Evolutionary conservation across 2,888 invertebrate species (phyloP), one percentile per base, ranked within the genome.

Genomic region (Stramonita haemastoma): DNA sequence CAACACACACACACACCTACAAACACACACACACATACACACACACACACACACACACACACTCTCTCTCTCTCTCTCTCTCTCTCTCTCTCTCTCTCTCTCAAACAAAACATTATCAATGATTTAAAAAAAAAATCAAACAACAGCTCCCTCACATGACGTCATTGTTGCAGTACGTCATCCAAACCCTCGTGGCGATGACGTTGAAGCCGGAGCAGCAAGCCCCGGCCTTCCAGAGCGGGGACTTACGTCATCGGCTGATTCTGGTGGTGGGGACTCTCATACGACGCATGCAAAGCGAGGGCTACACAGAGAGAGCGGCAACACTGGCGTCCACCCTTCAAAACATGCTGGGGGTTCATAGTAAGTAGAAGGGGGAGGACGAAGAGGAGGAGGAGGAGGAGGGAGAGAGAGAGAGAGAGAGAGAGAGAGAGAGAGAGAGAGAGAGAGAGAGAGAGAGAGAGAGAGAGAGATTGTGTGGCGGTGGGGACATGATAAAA

Each of bases 281-380:
- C 34, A 90, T 91, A 11, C 81, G 89, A 5, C 91, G 90, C 57
- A 86, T 94, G 66, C 56, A 89, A 36, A 88, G 91, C 66, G 86
- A 88, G 15, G 93, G 92, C 13, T 70, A 90, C 0, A 77, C 85
- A 34, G 90, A 91, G 17, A 70, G 90, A 19, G 93, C 94, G 0
- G 57, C 88, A 15, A 36, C 73, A 22, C 89, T 93, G 5, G 90
- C 92, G 17, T 81, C 88, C 22, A 88, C 90, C 66, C 79, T 94
- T 13, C 93, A 94, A 85, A 70, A 90, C 13, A 86, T 91, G 91
- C 91, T 94, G n/a, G 94, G 94, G 29, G 77, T 93, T 4, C 93
- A 94, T 90, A 94, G 94, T 94, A 90, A 83, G 87, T 88, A 6
- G 46, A 11, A n/a, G 77, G 26, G 13, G 2, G 66, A 66, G 17